A percentile compares a stretch with the other conserved stretches of the same genome.
These are phyloP conservation scores for Gobionotothen gibberifrons DNA, from an alignment of 2,797 vertebrate genomes.

Conservation along the genomic window DNA sequence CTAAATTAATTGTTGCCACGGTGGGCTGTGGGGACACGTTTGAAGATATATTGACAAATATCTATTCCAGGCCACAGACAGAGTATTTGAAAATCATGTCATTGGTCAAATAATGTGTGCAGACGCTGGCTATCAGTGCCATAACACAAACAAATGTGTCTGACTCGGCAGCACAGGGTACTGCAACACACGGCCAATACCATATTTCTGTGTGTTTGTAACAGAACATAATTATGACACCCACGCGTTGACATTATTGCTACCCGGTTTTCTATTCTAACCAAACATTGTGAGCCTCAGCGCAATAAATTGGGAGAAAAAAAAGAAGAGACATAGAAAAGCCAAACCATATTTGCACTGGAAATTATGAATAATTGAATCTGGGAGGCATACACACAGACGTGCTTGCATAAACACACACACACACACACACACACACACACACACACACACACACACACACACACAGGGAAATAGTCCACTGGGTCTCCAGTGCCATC, in stretches of 20 bases:
- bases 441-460: slow-evolving; percentile 19
- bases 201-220: slow-evolving; percentile 66
- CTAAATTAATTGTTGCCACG: slow-evolving; percentile 27
- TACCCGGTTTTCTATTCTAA: slow-evolving; percentile 69
- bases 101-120: slow-evolving; percentile 65
- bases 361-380: slow-evolving; percentile 84
- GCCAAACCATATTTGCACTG: slow-evolving; percentile 78
- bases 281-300: slow-evolving; percentile 69
- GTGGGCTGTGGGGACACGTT: slow-evolving; percentile 11
- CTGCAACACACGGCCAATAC: slow-evolving; percentile 55
- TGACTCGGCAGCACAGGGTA: slow-evolving; percentile 37
- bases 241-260: slow-evolving; percentile 77
- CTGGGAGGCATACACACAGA: slow-evolving; percentile 62
- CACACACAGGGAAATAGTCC: slow-evolving; percentile 26
- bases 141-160: slow-evolving; percentile 65
- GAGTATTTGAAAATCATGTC: slow-evolving; percentile 53
- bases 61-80: slow-evolving; percentile 31
- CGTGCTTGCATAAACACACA: slow-evolving; percentile 11
- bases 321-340: slow-evolving; percentile 65
- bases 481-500: slow-evolving; percentile 84
- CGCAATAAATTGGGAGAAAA: slow-evolving; percentile 72
- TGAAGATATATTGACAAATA: slow-evolving; percentile 44
- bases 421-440: slow-evolving; percentile 33
- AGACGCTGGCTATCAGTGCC: slow-evolving; percentile 51
- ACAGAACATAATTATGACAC: slow-evolving; percentile 82